Percentiles rank a stretch among this genome's conserved stretches.
Conservation (phyloP, 1,140 invertebrate genomes). For the Musca domestica region DNA sequence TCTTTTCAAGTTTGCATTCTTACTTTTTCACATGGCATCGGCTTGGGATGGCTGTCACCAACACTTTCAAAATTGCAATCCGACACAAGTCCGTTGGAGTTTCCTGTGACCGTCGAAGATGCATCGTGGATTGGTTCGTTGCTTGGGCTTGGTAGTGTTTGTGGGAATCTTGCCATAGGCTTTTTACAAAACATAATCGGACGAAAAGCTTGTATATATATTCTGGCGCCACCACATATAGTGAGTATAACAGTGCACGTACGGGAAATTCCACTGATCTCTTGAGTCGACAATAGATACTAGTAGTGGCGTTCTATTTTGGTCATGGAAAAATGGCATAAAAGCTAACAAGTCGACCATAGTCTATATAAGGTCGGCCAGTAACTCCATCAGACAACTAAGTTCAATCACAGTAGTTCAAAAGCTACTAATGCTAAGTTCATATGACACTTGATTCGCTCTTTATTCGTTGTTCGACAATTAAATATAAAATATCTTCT, state of each 20-base stretch:
- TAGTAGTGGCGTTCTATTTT: too few species aligned
- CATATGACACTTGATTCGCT: too few species aligned
- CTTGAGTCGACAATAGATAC: too few species aligned
- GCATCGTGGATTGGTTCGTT: slow-evolving; percentile 52
- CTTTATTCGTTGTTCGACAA: too few species aligned
- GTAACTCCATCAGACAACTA: too few species aligned
- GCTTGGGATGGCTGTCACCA: slow-evolving; percentile 55
- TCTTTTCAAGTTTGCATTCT: slow-evolving; percentile 51
- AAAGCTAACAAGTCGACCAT: too few species aligned
- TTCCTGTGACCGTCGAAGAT: slow-evolving; percentile 40
- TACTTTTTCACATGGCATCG: slow-evolving; percentile 54
- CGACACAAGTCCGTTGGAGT: slow-evolving; percentile 35
- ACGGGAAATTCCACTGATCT: too few species aligned
- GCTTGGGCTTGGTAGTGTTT: slow-evolving; percentile 42
- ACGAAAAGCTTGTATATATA: slow-evolving; percentile 53
- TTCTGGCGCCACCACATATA: slow-evolving; percentile 49
- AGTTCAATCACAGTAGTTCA: too few species aligned
- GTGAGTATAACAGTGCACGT: slow-evolving; percentile 36
- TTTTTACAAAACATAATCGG: slow-evolving; percentile 51
- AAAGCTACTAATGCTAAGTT: too few species aligned
- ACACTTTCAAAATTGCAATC: slow-evolving; percentile 40
- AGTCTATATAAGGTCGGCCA: too few species aligned
- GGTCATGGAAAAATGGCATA: too few species aligned
- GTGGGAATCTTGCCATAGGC: slow-evolving; percentile 48
- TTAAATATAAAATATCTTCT: too few species aligned